Evolutionary conservation across 2,113 vertebrate species (phyloP), one percentile per base, ranked within the genome.

Genomic region (Mesoclemmys tuberculata): DNA sequence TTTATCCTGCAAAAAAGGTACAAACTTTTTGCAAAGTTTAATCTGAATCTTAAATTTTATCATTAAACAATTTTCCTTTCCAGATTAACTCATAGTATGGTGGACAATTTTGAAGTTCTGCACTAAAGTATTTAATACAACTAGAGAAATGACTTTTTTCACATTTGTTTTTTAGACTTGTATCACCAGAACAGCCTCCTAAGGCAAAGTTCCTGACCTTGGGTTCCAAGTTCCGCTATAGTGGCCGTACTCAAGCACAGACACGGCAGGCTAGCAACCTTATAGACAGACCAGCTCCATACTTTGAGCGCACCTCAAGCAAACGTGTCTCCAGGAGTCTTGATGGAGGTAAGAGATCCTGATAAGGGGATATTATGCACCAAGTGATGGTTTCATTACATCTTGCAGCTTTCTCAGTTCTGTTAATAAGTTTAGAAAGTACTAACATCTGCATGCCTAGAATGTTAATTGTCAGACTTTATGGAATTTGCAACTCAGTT

Each of bases 201-300:
- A 99, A 99, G 97, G 98, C 98, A 7, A 99, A 98, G 95, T 99
- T 99, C 94, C 96, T 99, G 80, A 99, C 98, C 26, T 88, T 99
- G 97, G 99, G 99, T 44, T 99, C 99, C 54, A 99, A 98, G 97
- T 99, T 99, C 95, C 98, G 99, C 74, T 99, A 99, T 93, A 99
- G 99, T 2, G 99, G 99, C 3, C 98, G 99, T 11, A 99, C 99
- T 0, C 99, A 99, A 92, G 98, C 99, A 0, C 99, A 99, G 97
- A 98, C 98, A 0, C 98, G 98, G 2, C 98, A 99, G 93, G 99
- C 99, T 6, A 99, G 99, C 97, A 97, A 96, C 83, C 98, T 99
- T 88, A 99, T 99, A 89, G 99, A 99, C 91, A 98, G 99, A 78
- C 98, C 99, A 0, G 98, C 98, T 1, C 99, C 99, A 0, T 91